These are phyloP conservation scores for Daphoenositta chrysoptera DNA, from an alignment of 2,113 vertebrate species.

Conservation along the genomic window DNA sequence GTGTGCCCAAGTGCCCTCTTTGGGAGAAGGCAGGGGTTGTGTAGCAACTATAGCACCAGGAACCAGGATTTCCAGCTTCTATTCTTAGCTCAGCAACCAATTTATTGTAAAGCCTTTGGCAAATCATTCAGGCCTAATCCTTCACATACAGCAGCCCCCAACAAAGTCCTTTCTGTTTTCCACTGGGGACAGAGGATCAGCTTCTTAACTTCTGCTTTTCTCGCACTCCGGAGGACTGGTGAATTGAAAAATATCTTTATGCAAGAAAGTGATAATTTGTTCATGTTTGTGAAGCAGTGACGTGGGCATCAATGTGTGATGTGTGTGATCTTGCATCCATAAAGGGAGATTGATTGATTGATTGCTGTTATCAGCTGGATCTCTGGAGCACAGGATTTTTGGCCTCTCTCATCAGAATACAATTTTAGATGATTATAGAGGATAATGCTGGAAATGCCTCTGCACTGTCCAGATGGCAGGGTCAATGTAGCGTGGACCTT, in stretches of 20 bases:
- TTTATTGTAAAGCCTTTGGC: slow-evolving; percentile 1
- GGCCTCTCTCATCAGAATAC: slow-evolving; percentile 5
- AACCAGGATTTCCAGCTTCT: background rate
- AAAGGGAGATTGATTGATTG: background rate
- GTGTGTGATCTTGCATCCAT: background rate
- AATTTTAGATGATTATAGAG: slow-evolving; percentile 16
- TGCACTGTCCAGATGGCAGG: slow-evolving; percentile 51
- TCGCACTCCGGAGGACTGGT: rapidly evolving
- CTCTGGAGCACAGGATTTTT: slow-evolving; percentile 16
- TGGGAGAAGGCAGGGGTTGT: background rate
- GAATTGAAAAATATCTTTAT: background rate
- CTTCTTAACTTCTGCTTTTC: background rate
- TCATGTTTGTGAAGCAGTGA: background rate
- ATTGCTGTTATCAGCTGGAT: background rate
- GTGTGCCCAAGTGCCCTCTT: background rate
- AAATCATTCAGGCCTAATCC: slow-evolving; percentile 3
- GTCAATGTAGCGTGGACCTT: background rate
- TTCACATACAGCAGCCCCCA: background rate
- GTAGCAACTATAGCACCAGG: rapidly evolving
- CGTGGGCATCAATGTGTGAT: background rate
- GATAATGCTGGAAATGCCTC: slow-evolving; percentile 41
- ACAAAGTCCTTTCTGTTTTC: background rate
- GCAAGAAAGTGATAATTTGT: background rate
- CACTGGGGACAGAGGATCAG: background rate
- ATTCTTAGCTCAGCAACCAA: background rate